These are phyloP conservation scores for Diorhabda elongata DNA, from an alignment of 1,140 invertebrate genomes.

Conservation along the genomic window DNA sequence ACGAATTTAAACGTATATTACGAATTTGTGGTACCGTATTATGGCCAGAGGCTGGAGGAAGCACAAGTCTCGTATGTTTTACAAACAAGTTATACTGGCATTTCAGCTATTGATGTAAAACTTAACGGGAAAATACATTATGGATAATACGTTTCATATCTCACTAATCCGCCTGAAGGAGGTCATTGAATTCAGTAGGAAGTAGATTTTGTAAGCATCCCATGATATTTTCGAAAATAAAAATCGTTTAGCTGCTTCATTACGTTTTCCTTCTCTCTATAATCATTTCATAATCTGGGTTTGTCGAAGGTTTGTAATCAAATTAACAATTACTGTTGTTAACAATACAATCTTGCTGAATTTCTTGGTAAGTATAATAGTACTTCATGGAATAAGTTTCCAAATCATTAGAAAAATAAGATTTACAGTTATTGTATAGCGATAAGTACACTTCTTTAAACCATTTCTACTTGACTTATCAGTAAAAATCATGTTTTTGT, in stretches of 20 bases:
- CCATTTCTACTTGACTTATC: no score
- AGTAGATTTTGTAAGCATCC: slow-evolving; percentile 21
- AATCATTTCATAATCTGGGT: not conserved
- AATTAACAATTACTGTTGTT: slow-evolving; percentile 1
- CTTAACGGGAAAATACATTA: slow-evolving; percentile 19
- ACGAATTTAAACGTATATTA: no score
- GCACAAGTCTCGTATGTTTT: not conserved
- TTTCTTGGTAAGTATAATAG: no score
- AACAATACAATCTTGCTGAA: no score
- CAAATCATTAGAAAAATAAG: no score
- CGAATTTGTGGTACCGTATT: not conserved
- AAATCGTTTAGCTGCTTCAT: not conserved
- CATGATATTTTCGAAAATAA: slow-evolving; percentile 18
- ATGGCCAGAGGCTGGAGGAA: not conserved
- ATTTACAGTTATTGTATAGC: no score
- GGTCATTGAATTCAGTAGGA: slow-evolving; percentile 28
- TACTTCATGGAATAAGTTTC: no score
- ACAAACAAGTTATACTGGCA: not conserved
- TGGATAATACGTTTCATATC: slow-evolving; percentile 27
- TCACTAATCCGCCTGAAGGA: slow-evolving; percentile 26
- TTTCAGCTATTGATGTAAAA: slow-evolving; percentile 6
- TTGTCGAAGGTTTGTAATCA: not conserved
- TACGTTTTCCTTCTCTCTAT: not conserved
- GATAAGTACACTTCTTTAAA: no score
- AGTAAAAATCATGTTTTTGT: no score